Conservation (phyloP, 1,140 invertebrate species). For the Ostrea denselamellosa region DNA sequence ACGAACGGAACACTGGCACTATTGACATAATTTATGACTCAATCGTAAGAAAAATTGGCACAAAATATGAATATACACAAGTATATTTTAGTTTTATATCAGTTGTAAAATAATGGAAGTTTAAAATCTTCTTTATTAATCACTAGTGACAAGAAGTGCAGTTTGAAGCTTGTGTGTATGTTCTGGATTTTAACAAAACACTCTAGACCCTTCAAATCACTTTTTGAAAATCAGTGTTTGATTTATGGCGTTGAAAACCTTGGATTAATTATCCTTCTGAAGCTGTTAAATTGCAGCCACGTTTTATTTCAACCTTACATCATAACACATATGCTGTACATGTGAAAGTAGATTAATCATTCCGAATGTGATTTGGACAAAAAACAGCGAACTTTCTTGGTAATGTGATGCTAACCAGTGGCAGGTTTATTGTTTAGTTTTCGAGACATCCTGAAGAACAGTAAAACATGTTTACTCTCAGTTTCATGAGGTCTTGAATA, state of each 20-base stretch:
- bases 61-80: conserved; percentile 9
- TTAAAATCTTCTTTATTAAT: conserved; percentile 25
- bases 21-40: conserved; percentile 11
- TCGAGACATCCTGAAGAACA: background rate
- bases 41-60: conserved; percentile 9
- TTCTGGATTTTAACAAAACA: conserved; percentile 8
- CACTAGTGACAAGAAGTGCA: background rate
- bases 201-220: conserved; percentile 15
- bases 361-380: conserved; percentile 35
- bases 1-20: background rate
- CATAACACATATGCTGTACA: conserved; percentile 40
- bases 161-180: background rate
- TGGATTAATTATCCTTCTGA: conserved; percentile 43
- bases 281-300: conserved; percentile 36
- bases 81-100: conserved; percentile 1
- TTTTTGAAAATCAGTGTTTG: conserved; percentile 38
- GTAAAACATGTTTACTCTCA: background rate
- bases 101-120: background rate
- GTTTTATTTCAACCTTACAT: conserved; percentile 43
- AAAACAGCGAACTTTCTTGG: conserved; percentile 7
- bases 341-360: conserved; percentile 39
- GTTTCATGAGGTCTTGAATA: background rate
- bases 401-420: conserved; percentile 16
- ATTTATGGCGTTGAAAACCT: conserved; percentile 41
- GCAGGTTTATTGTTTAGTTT: conserved; percentile 10